Evolutionary conservation across 2,113 vertebrate species (phyloP).

Genomic region (Lutjanus erythropterus): DNA sequence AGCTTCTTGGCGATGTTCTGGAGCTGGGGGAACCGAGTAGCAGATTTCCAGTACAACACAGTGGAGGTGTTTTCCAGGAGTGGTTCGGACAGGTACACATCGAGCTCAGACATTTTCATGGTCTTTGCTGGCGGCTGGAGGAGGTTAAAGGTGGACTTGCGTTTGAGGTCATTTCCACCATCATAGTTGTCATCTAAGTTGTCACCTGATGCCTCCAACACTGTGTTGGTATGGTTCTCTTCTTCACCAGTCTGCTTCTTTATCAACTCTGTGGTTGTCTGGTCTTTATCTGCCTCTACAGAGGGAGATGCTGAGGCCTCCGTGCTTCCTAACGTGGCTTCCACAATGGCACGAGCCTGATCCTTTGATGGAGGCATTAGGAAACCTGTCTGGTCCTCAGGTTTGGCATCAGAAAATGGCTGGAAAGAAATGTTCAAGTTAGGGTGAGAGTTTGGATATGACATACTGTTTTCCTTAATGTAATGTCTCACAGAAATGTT

Average conservation of each 20-base stretch:
- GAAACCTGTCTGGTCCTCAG: slow-evolving; percentile 32
- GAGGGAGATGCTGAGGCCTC: slow-evolving; percentile 12
- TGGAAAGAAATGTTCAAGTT: slow-evolving; percentile 41
- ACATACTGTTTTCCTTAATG: neutral
- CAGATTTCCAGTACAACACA: slow-evolving; percentile 77
- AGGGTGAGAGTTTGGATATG: neutral
- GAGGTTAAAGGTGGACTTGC: slow-evolving; percentile 72
- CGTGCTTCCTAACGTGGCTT: slow-evolving; percentile 43
- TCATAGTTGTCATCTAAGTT: no score
- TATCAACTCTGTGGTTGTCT: neutral
- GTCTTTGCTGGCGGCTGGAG: slow-evolving; percentile 68
- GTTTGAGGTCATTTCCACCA: slow-evolving; percentile 72
- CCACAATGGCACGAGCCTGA: slow-evolving; percentile 65
- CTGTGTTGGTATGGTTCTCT: neutral
- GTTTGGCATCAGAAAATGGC: slow-evolving; percentile 72
- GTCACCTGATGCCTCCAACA: no score
- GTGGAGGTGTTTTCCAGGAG: slow-evolving; percentile 58
- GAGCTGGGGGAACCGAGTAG: slow-evolving; percentile 75
- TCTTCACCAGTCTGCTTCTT: slow-evolving; percentile 10
- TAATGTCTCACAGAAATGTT: neutral
- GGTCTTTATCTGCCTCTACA: slow-evolving; percentile 15
- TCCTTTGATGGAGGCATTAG: slow-evolving; percentile 74
- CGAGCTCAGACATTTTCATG: slow-evolving; percentile 72
- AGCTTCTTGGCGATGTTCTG: slow-evolving; percentile 75
- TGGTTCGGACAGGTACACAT: slow-evolving; percentile 79